phyloP scores from a whole-genome alignment of 2,797 vertebrate species.

The Acanthiza pusilla region DNA sequence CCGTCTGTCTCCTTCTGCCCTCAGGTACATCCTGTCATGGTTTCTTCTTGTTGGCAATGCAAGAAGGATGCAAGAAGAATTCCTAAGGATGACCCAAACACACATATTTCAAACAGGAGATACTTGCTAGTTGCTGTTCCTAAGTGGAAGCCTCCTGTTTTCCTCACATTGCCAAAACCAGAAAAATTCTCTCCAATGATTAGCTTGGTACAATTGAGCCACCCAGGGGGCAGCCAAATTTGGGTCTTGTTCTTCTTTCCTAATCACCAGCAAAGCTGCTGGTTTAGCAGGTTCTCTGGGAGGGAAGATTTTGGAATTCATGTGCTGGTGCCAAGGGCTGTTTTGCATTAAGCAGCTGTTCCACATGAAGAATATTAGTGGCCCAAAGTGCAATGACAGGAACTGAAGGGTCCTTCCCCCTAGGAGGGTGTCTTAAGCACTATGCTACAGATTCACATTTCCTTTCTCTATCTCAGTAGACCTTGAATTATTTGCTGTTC shows the following conservation, averaged over 20 bases:
- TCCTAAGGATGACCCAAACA: background rate
- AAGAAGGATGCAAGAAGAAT: background rate
- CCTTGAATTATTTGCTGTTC: background rate
- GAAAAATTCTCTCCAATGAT: background rate
- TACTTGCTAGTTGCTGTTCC: background rate
- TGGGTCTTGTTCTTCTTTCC: background rate
- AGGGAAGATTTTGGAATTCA: background rate
- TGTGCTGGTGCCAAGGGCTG: background rate
- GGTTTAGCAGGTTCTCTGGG: background rate
- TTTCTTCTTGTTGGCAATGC: background rate
- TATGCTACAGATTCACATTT: background rate
- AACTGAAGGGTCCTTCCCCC: background rate
- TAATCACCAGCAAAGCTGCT: background rate
- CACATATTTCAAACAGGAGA: background rate
- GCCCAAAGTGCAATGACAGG: rapidly evolving
- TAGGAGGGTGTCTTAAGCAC: background rate
- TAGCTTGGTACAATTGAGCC: background rate
- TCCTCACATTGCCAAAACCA: background rate
- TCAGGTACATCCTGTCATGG: background rate
- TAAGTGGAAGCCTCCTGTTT: background rate
- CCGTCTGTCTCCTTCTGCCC: background rate
- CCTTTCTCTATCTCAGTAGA: background rate
- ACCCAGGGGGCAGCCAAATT: background rate
- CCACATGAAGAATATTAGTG: background rate
- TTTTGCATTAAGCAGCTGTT: background rate